A percentile compares a stretch with the other conserved stretches of the same genome.
Conservation (phyloP, 2,797 vertebrate species). For the Mycteria americana region DNA sequence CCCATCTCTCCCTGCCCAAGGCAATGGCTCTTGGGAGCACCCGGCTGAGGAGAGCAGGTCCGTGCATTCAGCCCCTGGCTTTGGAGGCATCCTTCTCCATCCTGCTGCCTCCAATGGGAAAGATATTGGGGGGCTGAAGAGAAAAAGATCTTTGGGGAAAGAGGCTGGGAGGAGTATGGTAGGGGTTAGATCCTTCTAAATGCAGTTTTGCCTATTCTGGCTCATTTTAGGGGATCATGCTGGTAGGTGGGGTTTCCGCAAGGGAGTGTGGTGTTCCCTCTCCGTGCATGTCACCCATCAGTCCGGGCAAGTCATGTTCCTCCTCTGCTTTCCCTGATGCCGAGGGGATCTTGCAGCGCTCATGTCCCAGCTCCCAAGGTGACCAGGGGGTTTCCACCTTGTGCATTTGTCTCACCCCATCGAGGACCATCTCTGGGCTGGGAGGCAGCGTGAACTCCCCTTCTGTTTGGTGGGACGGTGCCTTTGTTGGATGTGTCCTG, state of each 20-base stretch:
- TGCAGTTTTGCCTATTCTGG: background rate
- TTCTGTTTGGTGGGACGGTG: background rate
- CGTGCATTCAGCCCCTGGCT: background rate
- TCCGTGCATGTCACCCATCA: rapidly evolving
- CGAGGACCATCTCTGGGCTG: background rate
- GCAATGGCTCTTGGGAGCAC: background rate
- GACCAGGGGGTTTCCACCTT: rapidly evolving
- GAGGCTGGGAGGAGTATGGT: background rate
- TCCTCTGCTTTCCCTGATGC: background rate
- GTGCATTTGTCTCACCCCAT: rapidly evolving
- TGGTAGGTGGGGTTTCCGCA: background rate
- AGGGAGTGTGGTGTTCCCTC: background rate
- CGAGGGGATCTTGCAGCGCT: rapidly evolving
- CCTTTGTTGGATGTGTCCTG: background rate
- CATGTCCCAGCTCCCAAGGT: rapidly evolving
- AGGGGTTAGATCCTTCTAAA: background rate
- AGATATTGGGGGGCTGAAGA: rapidly evolving
- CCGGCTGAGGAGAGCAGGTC: background rate
- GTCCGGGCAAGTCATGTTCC: background rate
- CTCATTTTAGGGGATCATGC: background rate
- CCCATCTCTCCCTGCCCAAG: background rate
- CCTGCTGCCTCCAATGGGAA: background rate
- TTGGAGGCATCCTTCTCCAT: background rate
- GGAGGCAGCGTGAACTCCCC: background rate
- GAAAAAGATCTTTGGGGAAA: background rate